Percentiles rank a stretch among this genome's conserved stretches.
Conservation (phyloP, 2,888 invertebrate genomes). For the Melitaea athalia region DNA sequence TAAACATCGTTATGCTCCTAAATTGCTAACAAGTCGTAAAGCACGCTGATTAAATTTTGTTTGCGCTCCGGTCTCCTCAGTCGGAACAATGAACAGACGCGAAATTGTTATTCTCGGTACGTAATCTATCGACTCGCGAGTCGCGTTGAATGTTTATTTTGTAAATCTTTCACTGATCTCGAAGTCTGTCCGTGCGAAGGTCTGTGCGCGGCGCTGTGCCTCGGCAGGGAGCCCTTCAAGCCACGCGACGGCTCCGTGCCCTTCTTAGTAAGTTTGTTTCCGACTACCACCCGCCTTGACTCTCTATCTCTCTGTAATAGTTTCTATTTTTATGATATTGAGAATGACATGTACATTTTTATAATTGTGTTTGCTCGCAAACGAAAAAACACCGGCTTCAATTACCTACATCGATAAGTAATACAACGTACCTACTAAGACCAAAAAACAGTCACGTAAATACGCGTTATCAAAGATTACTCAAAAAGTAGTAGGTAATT, state of each 20-base stretch:
- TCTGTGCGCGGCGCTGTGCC: conserved; percentile 34
- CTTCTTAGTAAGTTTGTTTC: conserved; percentile 58
- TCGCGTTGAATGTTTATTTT: neutral
- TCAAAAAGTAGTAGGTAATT: too few relatives aligned
- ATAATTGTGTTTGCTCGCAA: too few relatives aligned
- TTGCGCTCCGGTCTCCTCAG: neutral
- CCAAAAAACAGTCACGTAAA: too few relatives aligned
- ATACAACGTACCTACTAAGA: too few relatives aligned
- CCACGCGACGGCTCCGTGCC: conserved; percentile 54
- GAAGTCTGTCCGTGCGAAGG: conserved; percentile 14
- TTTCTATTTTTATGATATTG: neutral
- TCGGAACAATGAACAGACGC: conserved; percentile 6
- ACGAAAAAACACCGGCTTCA: too few relatives aligned
- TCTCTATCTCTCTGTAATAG: neutral
- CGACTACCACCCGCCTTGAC: too few relatives aligned
- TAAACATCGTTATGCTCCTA: neutral
- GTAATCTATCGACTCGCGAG: neutral
- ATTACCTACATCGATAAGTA: too few relatives aligned
- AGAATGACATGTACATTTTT: neutral
- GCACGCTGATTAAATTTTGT: conserved; percentile 15
- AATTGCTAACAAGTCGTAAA: conserved; percentile 22
- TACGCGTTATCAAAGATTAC: too few relatives aligned
- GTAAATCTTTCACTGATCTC: neutral
- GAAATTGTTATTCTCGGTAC: conserved; percentile 6
- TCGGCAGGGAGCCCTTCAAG: conserved; percentile 57